Evolutionary conservation across 1,140 invertebrate species (phyloP).

Genomic region (Battus philenor): DNA sequence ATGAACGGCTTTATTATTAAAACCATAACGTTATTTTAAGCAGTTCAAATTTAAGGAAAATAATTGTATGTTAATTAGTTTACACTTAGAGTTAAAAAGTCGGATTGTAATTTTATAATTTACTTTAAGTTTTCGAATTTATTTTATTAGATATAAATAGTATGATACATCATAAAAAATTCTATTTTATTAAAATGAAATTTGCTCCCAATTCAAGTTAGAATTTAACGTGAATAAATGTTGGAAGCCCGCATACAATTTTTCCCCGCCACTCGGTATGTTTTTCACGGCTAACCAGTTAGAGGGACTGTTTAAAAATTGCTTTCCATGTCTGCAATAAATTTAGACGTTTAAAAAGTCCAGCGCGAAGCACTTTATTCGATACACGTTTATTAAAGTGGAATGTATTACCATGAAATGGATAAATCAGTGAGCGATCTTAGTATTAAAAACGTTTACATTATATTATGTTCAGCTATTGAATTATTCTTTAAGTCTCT

Average conservation of each 20-base stretch:
- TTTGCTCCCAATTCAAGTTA: too few relatives aligned
- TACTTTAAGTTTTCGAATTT: background rate
- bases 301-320: conserved; percentile 50
- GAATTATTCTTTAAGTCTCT: too few relatives aligned
- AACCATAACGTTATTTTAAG: background rate
- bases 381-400: background rate
- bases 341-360: conserved; percentile 27
- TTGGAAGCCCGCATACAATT: conserved; percentile 28
- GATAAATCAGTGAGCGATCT: too few relatives aligned
- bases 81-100: too few relatives aligned
- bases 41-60: background rate
- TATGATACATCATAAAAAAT: too few relatives aligned
- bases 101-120: background rate
- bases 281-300: conserved; percentile 43
- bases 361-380: conserved; percentile 1
- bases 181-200: too few relatives aligned
- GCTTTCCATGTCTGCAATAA: conserved; percentile 36
- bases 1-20: background rate
- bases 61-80: background rate
- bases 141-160: background rate
- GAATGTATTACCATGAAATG: too few relatives aligned
- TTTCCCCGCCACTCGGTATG: conserved; percentile 40
- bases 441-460: too few relatives aligned
- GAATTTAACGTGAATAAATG: conserved; percentile 15
- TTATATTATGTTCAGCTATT: too few relatives aligned